Evolutionary conservation across 2,797 vertebrate genomes (phyloP).

Genomic region (Syngnathus rostellatus): DNA sequence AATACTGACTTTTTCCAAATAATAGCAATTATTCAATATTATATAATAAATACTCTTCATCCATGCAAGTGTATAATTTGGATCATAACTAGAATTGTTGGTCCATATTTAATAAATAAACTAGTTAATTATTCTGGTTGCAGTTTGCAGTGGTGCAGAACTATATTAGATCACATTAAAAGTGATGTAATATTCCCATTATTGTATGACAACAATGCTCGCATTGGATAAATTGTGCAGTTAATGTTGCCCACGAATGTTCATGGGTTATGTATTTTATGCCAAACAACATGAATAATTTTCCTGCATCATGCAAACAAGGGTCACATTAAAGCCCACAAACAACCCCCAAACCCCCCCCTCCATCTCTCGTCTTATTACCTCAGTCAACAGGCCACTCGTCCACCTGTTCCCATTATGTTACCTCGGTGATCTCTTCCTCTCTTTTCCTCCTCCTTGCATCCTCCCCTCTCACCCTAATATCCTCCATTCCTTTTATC

Average conservation of each 20-base stretch:
- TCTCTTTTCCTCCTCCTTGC: slow-evolving; percentile 31
- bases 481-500: slow-evolving; percentile 52
- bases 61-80: background rate
- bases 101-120: background rate
- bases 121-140: background rate
- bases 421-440: slow-evolving; percentile 45
- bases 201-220: background rate
- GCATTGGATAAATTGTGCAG: background rate
- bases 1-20: too few species aligned
- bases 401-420: slow-evolving; percentile 56
- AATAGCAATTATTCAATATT: background rate
- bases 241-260: background rate
- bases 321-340: slow-evolving; percentile 29
- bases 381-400: slow-evolving; percentile 73
- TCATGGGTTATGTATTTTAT: background rate
- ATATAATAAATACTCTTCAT: too few species aligned
- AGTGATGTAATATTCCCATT: background rate
- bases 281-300: background rate
- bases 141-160: background rate
- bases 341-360: slow-evolving; percentile 24
- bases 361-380: slow-evolving; percentile 50
- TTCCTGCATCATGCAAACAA: background rate
- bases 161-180: background rate
- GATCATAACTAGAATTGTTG: background rate
- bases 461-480: slow-evolving; percentile 50